phyloP scores from a whole-genome alignment of 1,140 invertebrate genomes.

The Eupeodes corollae region DNA sequence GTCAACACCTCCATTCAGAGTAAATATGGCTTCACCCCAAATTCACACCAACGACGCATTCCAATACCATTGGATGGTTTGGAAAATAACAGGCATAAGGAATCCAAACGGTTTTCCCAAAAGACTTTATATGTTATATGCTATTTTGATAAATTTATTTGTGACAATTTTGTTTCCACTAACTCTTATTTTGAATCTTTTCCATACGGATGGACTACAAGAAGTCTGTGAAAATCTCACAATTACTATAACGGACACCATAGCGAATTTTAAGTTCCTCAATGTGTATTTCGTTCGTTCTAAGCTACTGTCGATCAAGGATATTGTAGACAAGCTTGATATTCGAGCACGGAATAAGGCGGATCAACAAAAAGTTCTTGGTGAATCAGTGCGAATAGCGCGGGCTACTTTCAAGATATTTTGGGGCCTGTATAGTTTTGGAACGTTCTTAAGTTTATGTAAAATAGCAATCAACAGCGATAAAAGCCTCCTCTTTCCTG shows the following conservation, averaged over 20 bases:
- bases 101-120: background rate
- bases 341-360: constrained; percentile 2
- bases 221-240: constrained; percentile 27
- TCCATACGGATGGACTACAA: constrained; percentile 16
- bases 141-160: constrained; percentile 13
- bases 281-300: constrained; percentile 23
- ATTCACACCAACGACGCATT: constrained; percentile 17
- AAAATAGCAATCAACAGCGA: constrained; percentile 11
- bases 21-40: too few relatives aligned
- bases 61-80: constrained; percentile 21
- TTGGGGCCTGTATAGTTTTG: constrained; percentile 19
- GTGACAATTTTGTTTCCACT: constrained; percentile 25
- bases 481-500: constrained; percentile 20
- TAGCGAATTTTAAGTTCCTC: constrained; percentile 25
- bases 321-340: constrained; percentile 13
- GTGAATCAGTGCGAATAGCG: constrained; percentile 8
- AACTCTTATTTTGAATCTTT: constrained; percentile 17
- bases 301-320: constrained; percentile 13
- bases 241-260: constrained; percentile 26
- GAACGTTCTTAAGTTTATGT: constrained; percentile 19
- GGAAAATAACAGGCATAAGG: constrained; percentile 20
- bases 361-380: constrained; percentile 4
- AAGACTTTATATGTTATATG: constrained; percentile 3
- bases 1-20: too few relatives aligned
- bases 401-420: constrained; percentile 16